Percentiles rank a stretch among this genome's conserved stretches.
These are phyloP conservation scores for Choloepus didactylus DNA, from an alignment of 2,797 vertebrate species.

Conservation along the genomic window DNA sequence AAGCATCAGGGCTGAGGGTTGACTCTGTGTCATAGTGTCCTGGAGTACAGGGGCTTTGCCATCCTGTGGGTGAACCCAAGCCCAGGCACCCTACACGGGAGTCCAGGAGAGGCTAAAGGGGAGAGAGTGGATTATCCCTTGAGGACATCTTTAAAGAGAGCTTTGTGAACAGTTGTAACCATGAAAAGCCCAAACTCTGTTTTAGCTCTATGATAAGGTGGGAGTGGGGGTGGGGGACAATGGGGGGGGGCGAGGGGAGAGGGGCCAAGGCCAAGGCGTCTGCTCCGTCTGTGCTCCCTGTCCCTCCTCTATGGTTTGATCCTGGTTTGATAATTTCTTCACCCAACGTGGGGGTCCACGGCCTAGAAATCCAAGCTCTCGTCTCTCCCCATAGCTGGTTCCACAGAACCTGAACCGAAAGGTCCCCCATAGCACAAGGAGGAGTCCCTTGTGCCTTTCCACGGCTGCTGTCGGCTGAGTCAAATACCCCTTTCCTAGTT, in stretches of 20 bases:
- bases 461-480: background rate
- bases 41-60: background rate
- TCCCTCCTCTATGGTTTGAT: no score
- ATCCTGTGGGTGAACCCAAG: background rate
- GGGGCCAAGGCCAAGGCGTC: no score
- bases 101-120: background rate
- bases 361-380: background rate
- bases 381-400: background rate
- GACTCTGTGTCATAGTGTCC: no score
- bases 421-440: background rate
- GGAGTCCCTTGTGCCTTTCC: background rate
- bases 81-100: no score
- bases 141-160: background rate
- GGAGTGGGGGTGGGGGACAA: background rate
- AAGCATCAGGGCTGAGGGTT: background rate
- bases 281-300: background rate
- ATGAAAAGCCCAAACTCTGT: no score
- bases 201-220: background rate
- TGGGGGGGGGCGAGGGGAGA: no score
- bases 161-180: background rate
- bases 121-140: background rate
- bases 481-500: background rate
- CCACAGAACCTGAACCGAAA: background rate
- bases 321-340: background rate
- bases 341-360: background rate